Base-by-base conservation (phyloP, 2,888 invertebrate genomes). In the Stenolophus ochropezus region DNA sequence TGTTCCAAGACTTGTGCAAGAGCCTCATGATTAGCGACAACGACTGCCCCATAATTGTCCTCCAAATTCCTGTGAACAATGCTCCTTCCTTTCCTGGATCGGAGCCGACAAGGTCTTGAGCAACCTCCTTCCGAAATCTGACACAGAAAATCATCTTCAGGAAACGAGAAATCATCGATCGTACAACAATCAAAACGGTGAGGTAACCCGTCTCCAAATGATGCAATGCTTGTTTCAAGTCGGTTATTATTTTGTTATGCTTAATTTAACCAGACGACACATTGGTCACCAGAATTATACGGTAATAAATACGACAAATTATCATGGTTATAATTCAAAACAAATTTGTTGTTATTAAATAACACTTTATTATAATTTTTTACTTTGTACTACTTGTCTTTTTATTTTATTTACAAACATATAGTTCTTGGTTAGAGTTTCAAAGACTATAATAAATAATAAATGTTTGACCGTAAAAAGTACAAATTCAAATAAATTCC, bases 31-130 rank as follows among this genome's bases (percentile, higher is more conserved):
- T 97, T 97, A 83, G 96, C 96, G 47, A 96, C 94, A 84, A 96
- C 94, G 42, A 97, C 96, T 53, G 96, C 96, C 16, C 96, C 96
- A 87, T 97, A 97, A 90, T 96, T 96, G 87, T 97, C 96, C 87
- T 97, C 96, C 83, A 97, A 91, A 87, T 94, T 96, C 87, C 93
- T 95, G 88, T 96, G 96, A 6, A 96, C 95, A 83, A 96, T 94
- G 88, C 95, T 95, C 82, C 96, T 92, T 75, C 94, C 95, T 88
- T 96, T 95, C 85, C 95, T 92, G 83, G 95, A 94, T 85, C 96
- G 91, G 83, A 96, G 91, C 87, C 94, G 93, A 83, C 86, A 88
- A 61, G 87, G 87, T 82, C 87, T 86, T 4, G 86, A 86, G 47
- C 89, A 78, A 20, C 80, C 47, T 56, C 80, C 91, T 85, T 91